Percentiles rank a stretch among this genome's conserved stretches.
Evolutionary conservation across 2,888 invertebrate species (phyloP).

Genomic region (Ecliptopera silaceata): DNA sequence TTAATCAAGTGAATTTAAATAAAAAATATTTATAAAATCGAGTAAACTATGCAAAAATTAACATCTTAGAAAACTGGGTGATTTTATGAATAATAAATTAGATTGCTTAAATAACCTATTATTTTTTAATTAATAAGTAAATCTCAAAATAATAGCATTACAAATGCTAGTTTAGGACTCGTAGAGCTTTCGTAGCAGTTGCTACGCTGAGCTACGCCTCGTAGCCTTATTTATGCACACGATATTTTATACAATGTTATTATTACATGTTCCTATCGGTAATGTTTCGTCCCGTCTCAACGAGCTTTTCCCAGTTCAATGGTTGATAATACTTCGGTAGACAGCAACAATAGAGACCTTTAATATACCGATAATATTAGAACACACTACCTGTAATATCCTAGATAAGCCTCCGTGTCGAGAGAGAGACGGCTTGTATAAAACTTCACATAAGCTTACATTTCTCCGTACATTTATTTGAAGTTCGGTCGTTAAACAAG

Average conservation of each 20-base stretch:
- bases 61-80: no score
- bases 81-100: no score
- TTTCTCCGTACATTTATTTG: conserved; percentile 3
- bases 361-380: conserved; percentile 14
- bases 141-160: neutral
- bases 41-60: no score
- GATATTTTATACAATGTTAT: conserved; percentile 8
- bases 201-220: conserved; percentile 20
- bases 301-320: conserved; percentile 19
- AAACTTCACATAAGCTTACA: conserved; percentile 20
- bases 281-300: conserved; percentile 3
- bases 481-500: conserved; percentile 19
- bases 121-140: neutral
- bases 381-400: conserved; percentile 21
- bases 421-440: conserved; percentile 3
- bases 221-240: conserved; percentile 13
- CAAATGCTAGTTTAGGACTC: conserved; percentile 11
- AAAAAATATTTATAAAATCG: no score
- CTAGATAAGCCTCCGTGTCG: conserved; percentile 16
- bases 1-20: no score
- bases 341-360: conserved; percentile 25
- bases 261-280: conserved; percentile 6
- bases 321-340: conserved; percentile 22
- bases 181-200: conserved; percentile 18
- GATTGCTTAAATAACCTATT: neutral